Percentiles rank a stretch among this genome's conserved stretches.
These are phyloP conservation scores for Tholera decimalis DNA, from an alignment of 2,888 invertebrate genomes.

Conservation along the genomic window DNA sequence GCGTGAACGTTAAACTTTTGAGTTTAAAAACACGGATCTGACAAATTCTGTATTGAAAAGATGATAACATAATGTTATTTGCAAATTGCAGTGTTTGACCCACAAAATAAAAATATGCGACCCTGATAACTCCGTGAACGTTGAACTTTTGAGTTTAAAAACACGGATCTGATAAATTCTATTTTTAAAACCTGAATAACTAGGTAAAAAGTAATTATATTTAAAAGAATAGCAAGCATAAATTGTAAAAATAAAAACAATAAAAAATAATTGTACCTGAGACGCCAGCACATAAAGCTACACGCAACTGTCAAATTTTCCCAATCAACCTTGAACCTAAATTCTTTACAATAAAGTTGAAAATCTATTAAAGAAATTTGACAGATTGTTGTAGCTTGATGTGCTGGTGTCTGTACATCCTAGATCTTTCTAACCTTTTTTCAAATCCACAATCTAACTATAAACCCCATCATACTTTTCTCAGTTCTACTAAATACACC, in stretches of 20 bases:
- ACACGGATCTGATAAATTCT: slow-evolving; percentile 1
- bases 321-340: no score
- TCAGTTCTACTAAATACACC: background rate
- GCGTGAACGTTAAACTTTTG: slow-evolving; percentile 18
- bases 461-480: background rate
- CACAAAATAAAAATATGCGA: background rate
- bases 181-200: background rate
- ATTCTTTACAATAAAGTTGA: no score
- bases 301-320: no score
- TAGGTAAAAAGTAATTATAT: background rate
- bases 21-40: background rate
- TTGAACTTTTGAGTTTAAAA: background rate
- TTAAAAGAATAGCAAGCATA: no score
- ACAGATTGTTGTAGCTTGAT: no score
- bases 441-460: background rate
- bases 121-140: background rate
- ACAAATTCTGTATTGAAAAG: slow-evolving; percentile 8
- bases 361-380: no score
- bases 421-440: background rate
- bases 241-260: no score
- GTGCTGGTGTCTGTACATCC: no score
- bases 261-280: no score
- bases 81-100: background rate
- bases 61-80: slow-evolving; percentile 15
- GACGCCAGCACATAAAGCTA: no score